Conservation (phyloP, 2,113 vertebrate species). For the Notarius quadriscutis region DNA sequence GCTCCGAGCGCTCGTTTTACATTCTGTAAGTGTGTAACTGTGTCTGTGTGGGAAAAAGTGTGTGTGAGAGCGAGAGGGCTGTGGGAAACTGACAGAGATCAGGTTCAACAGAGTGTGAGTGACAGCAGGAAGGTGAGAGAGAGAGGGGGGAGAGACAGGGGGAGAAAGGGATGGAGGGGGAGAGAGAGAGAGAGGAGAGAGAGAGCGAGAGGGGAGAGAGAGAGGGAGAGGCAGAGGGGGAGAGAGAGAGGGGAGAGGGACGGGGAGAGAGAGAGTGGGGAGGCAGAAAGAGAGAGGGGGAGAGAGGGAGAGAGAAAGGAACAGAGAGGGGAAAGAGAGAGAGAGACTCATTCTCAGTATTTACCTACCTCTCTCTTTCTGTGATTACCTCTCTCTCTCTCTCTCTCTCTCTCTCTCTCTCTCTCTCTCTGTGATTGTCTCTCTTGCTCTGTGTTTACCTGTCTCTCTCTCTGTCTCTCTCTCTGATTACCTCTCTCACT, state of each 20-base stretch:
- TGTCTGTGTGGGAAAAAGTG: constrained; percentile 18
- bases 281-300: neutral
- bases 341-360: neutral
- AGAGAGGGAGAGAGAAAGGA: neutral
- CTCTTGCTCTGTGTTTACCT: neutral
- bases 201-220: no score
- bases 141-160: neutral
- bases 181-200: neutral
- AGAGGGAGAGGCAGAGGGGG: neutral
- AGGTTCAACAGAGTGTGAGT: neutral
- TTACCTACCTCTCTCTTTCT: no score
- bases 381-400: neutral
- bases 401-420: neutral
- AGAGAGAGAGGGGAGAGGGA: constrained; percentile 3
- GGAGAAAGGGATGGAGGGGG: neutral
- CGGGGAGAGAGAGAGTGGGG: neutral
- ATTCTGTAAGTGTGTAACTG: constrained; percentile 17
- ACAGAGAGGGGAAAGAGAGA: neutral
- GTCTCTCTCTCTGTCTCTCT: neutral
- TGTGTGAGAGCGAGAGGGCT: neutral
- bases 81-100: constrained; percentile 16
- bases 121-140: constrained; percentile 9
- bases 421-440: no score
- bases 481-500: no score
- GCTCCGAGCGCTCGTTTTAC: neutral